These are phyloP conservation scores for Aradophagus sp. DNA, from an alignment of 1,140 invertebrate species.

Conservation along the genomic window DNA sequence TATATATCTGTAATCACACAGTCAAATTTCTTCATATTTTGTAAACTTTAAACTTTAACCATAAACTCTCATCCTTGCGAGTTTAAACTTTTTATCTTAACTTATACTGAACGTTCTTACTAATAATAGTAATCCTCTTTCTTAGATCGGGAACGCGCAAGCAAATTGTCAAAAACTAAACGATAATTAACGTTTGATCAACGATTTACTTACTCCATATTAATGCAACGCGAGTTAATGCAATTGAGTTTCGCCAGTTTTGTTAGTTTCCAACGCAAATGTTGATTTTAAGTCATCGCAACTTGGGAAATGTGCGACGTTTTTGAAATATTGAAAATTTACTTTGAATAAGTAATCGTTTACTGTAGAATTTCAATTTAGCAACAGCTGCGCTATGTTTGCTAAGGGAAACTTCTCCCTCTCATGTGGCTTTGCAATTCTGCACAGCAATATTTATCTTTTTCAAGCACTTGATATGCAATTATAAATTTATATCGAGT, in stretches of 20 bases:
- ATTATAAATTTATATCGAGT: conserved; percentile 14
- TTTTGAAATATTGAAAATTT: conserved; percentile 41
- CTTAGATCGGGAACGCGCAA: too few species aligned
- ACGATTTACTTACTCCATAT: conserved; percentile 4
- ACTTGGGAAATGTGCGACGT: conserved; percentile 25
- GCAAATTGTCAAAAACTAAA: too few species aligned
- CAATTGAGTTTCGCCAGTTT: conserved; percentile 24
- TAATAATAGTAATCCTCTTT: too few species aligned
- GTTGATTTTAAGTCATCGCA: conserved; percentile 33
- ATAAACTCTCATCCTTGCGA: too few species aligned
- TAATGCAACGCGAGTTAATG: conserved; percentile 22
- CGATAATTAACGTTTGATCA: conserved; percentile 1
- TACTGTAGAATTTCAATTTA: conserved; percentile 36
- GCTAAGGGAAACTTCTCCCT: conserved; percentile 27
- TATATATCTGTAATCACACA: too few species aligned
- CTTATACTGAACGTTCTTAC: too few species aligned
- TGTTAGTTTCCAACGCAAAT: conserved; percentile 25
- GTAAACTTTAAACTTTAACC: too few species aligned
- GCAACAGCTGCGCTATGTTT: too few species aligned
- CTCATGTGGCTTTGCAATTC: conserved; percentile 18
- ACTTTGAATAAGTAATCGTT: conserved; percentile 46
- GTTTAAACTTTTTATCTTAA: too few species aligned
- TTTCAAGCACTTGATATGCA: conserved; percentile 6
- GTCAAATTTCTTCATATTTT: too few species aligned
- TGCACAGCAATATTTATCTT: conserved; percentile 38